Base-by-base conservation (phyloP, 1,140 invertebrate genomes). In the Apis laboriosa region DNA sequence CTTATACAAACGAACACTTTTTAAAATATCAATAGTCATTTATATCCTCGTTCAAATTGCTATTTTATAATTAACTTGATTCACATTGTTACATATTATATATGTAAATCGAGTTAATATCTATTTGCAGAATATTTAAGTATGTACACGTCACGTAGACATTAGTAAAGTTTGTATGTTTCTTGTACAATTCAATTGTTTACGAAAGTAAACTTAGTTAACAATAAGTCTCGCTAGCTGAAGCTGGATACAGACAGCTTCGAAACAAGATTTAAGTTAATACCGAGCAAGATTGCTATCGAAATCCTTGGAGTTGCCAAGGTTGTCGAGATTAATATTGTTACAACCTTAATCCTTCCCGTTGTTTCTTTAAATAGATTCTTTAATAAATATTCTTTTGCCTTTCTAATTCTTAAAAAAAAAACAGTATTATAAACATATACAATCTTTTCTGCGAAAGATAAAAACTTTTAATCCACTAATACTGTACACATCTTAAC, bases 191-290 rank as follows among this genome's bases (percentile, higher is more conserved):
- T 51, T 8, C 49, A 53, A 51, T 70, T 70, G 67, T 70, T 70
- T 70, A 53, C n/a, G 43, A 24, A 68, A 24, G 49, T 51, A 70
- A 70, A 70, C 67, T 70, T 70, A 24, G 43, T 70, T 9, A 51
- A 70, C 43, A 70, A 70, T 70, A 51, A 53, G 67, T 24, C n/a
- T 12, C 4, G 67, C 21, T 51, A 9, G 43, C n/a, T n/a, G 21
- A n/a, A 53, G 67, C 8, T 24, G 17, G 49, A 51, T 53, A 51
- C 51, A 70, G 67, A n/a, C 9, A n/a, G 67, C 49, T 70, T 53
- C 21, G 67, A 53, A 70, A 70, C 49, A 51, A 51, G 67, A 70
- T 70, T 70, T 70, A 53, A 51, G 67, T 70, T 70, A 70, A 70
- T 70, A 24, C 49, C 43, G 13, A 24, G 49, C 12, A 51, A 53